Base-by-base conservation (phyloP, 1,140 invertebrate species). In the Drosophila busckii region DNA sequence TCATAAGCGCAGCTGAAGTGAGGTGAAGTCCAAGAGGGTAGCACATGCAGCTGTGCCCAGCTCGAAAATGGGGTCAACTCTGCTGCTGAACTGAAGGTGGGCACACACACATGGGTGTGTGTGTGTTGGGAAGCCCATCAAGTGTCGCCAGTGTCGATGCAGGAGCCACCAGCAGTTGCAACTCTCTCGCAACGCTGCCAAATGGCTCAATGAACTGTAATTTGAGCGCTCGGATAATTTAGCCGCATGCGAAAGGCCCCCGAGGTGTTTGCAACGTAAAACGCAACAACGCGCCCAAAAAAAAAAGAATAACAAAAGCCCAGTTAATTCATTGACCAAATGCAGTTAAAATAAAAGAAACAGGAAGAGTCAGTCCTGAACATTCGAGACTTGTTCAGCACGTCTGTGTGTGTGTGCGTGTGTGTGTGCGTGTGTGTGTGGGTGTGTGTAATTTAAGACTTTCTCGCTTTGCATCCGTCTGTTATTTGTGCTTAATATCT, bases 151-250 rank as follows among this genome's bases (percentile, higher is more conserved):
- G 31, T 16, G 19, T 23, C 2, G 10, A n/a, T n/a, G n/a, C n/a
- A 31, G 32, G 35, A 31, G 32, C 25, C 9, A 22, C n/a, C n/a
- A n/a, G n/a, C 10, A 45, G 41, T 12, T 8, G 19, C 26, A 48
- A 28, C 59, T 65, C 23, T 37, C 22, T 68, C n/a, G n/a, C n/a
- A n/a, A n/a, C n/a, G n/a, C n/a, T 16, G 12, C 56, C 68, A 78
- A 80, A 78, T 78, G 75, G 75, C 73, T 82, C 68, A 80, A 80
- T 80, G 75, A 82, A 80, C 73, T 82, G 73, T 80, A 80, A 80
- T 80, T 82, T 82, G 75, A 80, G 75, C 54, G 31, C 53, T 55
- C 40, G 44, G 58, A n/a, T 53, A 73, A 73, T 73, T 67, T 62
- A n/a, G 55, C 26, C 56, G 49, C 53, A 54, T 60, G 32, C 53